Conservation (phyloP, 1,140 invertebrate genomes). For the Pentalonia nigronervosa region DNA sequence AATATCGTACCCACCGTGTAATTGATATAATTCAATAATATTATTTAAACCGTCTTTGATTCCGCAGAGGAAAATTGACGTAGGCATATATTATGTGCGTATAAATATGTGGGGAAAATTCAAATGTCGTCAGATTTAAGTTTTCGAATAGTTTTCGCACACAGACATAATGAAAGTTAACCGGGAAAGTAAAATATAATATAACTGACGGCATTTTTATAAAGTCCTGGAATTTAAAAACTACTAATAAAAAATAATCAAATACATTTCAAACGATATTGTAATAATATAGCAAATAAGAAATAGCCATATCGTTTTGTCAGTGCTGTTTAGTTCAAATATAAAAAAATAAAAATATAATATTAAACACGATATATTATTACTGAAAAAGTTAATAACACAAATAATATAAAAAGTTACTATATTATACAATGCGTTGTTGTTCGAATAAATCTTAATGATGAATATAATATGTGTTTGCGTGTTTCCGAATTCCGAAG, state of each 20-base stretch:
- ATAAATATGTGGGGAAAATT: too few species aligned
- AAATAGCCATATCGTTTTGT: not conserved
- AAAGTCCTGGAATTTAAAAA: too few species aligned
- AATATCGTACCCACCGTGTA: not conserved
- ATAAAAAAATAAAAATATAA: not conserved
- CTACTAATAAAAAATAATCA: not conserved
- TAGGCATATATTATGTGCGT: too few species aligned
- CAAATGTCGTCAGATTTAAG: too few species aligned
- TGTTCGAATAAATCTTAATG: not conserved
- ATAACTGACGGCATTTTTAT: too few species aligned
- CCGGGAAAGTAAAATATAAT: too few species aligned
- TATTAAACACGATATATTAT: not conserved
- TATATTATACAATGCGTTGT: not conserved
- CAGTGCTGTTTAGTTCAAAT: not conserved
- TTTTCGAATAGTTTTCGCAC: too few species aligned
- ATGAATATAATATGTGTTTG: not conserved
- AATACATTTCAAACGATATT: not conserved
- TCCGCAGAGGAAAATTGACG: not conserved
- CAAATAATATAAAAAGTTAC: not conserved
- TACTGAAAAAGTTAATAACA: not conserved
- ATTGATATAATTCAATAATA: not conserved
- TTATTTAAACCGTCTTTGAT: not conserved
- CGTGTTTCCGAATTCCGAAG: not conserved
- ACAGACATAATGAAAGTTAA: too few species aligned
- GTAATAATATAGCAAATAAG: not conserved